Evolutionary conservation across 92 coral and sea anemone species (phyloP), one percentile per base, ranked within the genome.

Genomic region (Bergia sp.): DNA sequence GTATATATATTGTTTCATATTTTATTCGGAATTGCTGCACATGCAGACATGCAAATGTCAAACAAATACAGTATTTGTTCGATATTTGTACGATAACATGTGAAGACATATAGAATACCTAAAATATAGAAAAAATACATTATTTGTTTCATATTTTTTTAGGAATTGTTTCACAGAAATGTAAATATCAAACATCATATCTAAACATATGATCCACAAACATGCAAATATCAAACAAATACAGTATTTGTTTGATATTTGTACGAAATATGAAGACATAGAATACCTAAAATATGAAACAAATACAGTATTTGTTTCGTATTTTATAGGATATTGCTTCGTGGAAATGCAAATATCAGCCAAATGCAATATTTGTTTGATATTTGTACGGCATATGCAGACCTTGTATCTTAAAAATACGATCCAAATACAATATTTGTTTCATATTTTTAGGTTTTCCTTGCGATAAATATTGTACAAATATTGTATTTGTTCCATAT

Each of bases 401-500:
- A 67, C 73, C 73, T 67, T 67, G 73, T 67, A 4, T 10, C 73
- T 10, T 67, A 67, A 67, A 67, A 67, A 67, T 67, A 67, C 9
- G 73, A 67, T 67, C 73, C 73, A 67, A 67, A 67, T 67, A 3
- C 9, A 10, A 67, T 67, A 67, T 67, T 67, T 67, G 73, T 67
- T 67, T 67, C 73, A 10, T 67, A 67, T 67, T 67, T 67, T 67
- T 67, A 67, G 73, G 38, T 67, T 67, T 67, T 67, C 21, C 73
- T 67, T 67, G 9, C 9, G 73, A 67, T 67, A 67, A 67, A 67
- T 67, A 67, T 67, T 67, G 73, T 67, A 67, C 73, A 67, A 67
- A 67, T 67, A 67, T 67, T 67, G 73, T 67, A 67, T 67, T 67
- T 67, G 73, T 67, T 67, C 38, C 73, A 38, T 67, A 67, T 67